These are phyloP conservation scores for Therioaphis trifolii DNA, from an alignment of 2,888 invertebrate species.

Conservation along the genomic window DNA sequence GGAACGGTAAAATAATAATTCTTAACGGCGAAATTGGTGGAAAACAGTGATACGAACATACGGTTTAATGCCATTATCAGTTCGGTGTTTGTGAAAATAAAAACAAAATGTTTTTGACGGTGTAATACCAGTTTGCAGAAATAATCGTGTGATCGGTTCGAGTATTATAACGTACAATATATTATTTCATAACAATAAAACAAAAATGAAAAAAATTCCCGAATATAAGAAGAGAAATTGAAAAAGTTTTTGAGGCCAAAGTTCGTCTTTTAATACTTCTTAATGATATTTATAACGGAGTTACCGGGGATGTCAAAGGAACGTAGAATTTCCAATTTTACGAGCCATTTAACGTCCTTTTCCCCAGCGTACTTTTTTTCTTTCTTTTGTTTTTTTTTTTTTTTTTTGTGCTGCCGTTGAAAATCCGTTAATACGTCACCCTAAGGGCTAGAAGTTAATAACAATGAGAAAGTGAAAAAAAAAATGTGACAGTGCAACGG, in stretches of 20 bases:
- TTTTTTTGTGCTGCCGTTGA: constrained; percentile 30
- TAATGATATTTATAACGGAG: constrained; percentile 59
- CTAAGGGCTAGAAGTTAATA: constrained; percentile 54
- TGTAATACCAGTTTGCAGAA: constrained; percentile 21
- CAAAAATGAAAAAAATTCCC: constrained; percentile 38
- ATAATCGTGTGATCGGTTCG: background rate
- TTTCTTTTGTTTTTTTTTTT: constrained; percentile 39
- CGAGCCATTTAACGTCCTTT: constrained; percentile 61
- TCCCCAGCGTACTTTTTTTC: background rate
- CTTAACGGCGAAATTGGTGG: no score
- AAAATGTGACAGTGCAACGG: constrained; percentile 27
- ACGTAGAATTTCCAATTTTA: constrained; percentile 62
- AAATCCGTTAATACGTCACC: constrained; percentile 59
- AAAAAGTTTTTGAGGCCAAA: constrained; percentile 55
- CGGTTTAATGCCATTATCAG: no score
- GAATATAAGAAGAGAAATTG: constrained; percentile 51
- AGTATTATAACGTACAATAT: background rate
- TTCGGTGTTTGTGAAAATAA: no score
- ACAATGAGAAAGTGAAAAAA: constrained; percentile 57
- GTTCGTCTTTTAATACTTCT: constrained; percentile 56
- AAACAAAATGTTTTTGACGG: no score
- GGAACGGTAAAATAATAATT: no score
- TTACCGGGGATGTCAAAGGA: constrained; percentile 57
- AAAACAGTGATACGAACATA: no score
- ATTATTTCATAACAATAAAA: constrained; percentile 29